Evolutionary conservation across 2,113 vertebrate species (phyloP).

Genomic region (Sclerurus mexicanus): DNA sequence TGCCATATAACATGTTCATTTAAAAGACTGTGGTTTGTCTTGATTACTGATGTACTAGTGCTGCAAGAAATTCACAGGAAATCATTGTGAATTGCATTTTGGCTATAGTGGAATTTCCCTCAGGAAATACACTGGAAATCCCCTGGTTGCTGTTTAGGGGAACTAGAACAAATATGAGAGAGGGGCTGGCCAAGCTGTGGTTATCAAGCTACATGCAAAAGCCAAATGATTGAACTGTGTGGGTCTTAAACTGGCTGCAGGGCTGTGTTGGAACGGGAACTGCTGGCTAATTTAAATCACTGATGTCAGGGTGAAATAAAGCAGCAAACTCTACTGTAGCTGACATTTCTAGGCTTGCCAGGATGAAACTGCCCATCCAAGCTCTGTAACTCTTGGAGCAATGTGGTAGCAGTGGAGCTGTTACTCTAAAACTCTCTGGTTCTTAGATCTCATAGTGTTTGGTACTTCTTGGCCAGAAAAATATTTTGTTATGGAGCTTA

Average conservation of each 20-base stretch:
- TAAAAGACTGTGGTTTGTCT: neutral
- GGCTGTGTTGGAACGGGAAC: neutral
- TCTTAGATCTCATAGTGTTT: neutral
- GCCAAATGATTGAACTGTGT: neutral
- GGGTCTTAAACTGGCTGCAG: neutral
- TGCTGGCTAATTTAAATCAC: neutral
- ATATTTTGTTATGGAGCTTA: neutral
- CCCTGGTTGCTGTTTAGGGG: neutral
- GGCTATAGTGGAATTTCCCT: neutral
- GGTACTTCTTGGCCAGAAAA: neutral
- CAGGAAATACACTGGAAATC: neutral
- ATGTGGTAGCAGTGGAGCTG: neutral
- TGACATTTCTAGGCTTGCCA: accelerated
- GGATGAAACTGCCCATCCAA: neutral
- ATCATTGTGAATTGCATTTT: neutral
- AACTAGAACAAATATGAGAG: neutral
- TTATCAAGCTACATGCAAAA: neutral
- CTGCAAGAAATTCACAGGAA: neutral
- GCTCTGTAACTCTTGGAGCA: neutral
- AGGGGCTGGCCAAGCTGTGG: neutral
- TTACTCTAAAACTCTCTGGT: neutral
- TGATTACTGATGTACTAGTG: neutral
- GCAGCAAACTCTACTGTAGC: neutral
- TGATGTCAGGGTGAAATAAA: neutral
- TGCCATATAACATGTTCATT: neutral